Evolutionary conservation across 2,113 vertebrate genomes (phyloP).

Genomic region (Mormyrus iriodes): DNA sequence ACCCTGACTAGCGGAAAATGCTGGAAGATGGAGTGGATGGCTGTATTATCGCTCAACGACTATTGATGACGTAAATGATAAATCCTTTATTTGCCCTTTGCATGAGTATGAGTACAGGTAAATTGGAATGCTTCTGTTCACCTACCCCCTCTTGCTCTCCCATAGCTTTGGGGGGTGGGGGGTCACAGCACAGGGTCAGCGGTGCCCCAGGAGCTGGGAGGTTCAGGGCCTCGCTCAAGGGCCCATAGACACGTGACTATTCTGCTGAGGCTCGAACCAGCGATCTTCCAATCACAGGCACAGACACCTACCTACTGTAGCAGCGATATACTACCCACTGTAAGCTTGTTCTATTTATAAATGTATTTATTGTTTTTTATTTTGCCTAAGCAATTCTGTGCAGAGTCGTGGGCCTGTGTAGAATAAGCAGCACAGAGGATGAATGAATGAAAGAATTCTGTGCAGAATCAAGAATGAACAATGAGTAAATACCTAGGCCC

Average conservation of each 20-base stretch:
- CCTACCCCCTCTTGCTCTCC: neutral
- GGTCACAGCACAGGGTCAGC: neutral
- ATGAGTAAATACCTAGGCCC: neutral
- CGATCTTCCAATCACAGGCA: neutral
- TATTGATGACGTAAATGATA: neutral
- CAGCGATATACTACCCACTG: neutral
- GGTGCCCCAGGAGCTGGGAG: neutral
- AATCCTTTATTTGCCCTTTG: neutral
- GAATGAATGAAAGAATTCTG: neutral
- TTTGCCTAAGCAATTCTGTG: neutral
- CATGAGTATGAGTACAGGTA: neutral
- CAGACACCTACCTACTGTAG: neutral
- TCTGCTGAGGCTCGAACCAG: neutral
- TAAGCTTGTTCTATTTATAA: neutral
- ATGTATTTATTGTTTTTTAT: neutral
- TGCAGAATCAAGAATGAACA: neutral
- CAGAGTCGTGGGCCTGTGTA: neutral
- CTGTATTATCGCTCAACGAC: neutral
- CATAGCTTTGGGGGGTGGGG: neutral
- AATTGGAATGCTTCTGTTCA: neutral
- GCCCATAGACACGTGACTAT: neutral
- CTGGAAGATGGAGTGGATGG: neutral
- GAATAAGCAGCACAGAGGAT: neutral
- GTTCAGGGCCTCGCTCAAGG: neutral
- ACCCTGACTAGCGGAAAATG: neutral